A percentile compares a stretch with the other conserved stretches of the same genome.
phyloP scores from a whole-genome alignment of 2,113 vertebrate species.

The Sorex fumeus region DNA sequence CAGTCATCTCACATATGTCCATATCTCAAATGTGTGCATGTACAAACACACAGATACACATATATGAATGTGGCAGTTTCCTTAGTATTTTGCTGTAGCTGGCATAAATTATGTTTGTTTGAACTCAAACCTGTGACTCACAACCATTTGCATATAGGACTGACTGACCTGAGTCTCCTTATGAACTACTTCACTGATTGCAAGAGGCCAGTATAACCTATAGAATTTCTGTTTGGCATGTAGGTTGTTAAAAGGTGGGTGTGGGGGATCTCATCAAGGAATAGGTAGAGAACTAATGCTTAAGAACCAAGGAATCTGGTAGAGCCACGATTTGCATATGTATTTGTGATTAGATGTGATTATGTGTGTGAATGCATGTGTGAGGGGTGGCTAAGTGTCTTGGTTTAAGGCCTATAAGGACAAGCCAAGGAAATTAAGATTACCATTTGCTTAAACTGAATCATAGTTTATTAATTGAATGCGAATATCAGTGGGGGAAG shows the following conservation, averaged over 20 bases:
- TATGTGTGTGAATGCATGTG: background rate
- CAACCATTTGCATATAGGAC: background rate
- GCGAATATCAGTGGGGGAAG: background rate
- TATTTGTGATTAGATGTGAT: no score
- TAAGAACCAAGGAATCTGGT: slow-evolving; percentile 4
- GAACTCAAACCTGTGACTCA: background rate
- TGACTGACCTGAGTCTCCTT: background rate
- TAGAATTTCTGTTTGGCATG: slow-evolving; percentile 6
- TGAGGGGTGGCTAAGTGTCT: background rate
- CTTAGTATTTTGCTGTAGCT: background rate
- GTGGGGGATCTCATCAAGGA: background rate
- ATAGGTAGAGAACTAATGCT: background rate
- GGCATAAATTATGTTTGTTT: background rate
- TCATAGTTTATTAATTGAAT: background rate
- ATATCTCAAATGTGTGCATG: background rate
- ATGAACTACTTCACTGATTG: slow-evolving; percentile 8
- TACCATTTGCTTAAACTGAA: background rate
- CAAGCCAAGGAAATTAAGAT: slow-evolving; percentile 1
- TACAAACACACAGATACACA: background rate
- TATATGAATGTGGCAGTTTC: background rate
- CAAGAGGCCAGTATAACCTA: background rate
- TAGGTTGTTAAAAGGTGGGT: background rate
- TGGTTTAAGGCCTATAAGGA: slow-evolving; percentile 3
- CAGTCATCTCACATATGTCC: background rate
- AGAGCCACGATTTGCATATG: background rate